Base-by-base conservation (phyloP, 2,113 vertebrate species). In the Corythoichthys haematopterus region DNA sequence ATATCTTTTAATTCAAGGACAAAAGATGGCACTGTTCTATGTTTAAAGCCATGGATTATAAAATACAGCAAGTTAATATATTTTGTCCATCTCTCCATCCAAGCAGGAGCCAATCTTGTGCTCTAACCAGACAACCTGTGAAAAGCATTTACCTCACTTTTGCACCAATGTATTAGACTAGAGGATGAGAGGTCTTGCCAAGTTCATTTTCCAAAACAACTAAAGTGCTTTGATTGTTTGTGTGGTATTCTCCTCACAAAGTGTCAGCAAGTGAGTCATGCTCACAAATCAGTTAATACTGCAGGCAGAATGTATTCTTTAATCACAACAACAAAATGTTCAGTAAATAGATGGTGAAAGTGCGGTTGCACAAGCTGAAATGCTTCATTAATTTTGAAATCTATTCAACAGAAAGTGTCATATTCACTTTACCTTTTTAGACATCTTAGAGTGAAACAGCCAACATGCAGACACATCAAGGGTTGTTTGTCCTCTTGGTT, bases 211-310 rank as follows among this genome's bases (percentile, higher is more conserved):
- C 53, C 69, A 55, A 55, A 76, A 59, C 68, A 64, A 51, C 33
- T 57, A 61, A 53, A 77, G 64, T 65, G 67, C 40, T 38, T 45
- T 70, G 76, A 83, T 77, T 77, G 63, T 69, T 65, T 68, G 51
- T 66, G 66, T 51, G 65, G 65, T 47, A 63, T 77, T 73, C 56
- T 70, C 45, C 50, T 68, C 77, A 80, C 68, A 75, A 28, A 74
- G 69, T 70, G 0, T 43, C 66, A 33, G 66, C 51, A 68, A 69
- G 64, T 85, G 84, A 85, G 62, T 84, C 81, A 81, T 69, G 38
- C 72, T 65, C 56, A 62, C 59, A 57, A 64, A 58, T 76, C 45
- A 55, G 12, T 70, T 68, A 65, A 16, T 74, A 35, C 52, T 65
- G 47, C 72, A 71, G 70, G 36, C 35, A 28, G 14, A 3, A n/a